phyloP scores from a whole-genome alignment of 2,888 invertebrate species.

The Hirudinaria manillensis region DNA sequence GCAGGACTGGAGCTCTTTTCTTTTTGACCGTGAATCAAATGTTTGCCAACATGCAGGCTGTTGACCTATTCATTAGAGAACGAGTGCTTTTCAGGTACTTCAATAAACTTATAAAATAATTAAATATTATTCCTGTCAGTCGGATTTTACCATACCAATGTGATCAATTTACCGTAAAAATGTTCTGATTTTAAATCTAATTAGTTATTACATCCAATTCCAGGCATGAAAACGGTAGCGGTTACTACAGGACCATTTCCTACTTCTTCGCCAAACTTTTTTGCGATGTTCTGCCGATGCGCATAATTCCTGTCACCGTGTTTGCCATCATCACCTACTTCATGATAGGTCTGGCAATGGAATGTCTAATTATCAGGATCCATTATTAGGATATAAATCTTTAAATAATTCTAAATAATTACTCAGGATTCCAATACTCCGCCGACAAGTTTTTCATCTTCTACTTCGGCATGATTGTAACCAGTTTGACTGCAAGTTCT shows the following conservation, averaged over 20 bases:
- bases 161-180: no score
- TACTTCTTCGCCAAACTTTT: conserved; percentile 49
- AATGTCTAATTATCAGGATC: background rate
- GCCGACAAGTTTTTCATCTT: conserved; percentile 49
- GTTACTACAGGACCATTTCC: conserved; percentile 42
- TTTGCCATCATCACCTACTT: conserved; percentile 47
- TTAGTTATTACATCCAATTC: background rate
- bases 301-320: conserved; percentile 44
- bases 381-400: background rate
- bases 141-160: no score
- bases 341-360: conserved; percentile 47
- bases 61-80: background rate
- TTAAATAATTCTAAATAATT: background rate
- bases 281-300: conserved; percentile 50
- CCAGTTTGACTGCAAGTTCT: conserved; percentile 47
- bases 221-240: conserved; percentile 38
- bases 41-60: conserved; percentile 4
- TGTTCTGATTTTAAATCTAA: background rate
- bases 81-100: conserved; percentile 13
- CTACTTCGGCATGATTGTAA: conserved; percentile 46
- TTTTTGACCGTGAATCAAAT: conserved; percentile 25
- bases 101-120: background rate
- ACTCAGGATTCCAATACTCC: conserved; percentile 34
- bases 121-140: background rate
- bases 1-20: conserved; percentile 21